phyloP scores from a whole-genome alignment of 2,888 invertebrate species.

The Spilarctia lutea region DNA sequence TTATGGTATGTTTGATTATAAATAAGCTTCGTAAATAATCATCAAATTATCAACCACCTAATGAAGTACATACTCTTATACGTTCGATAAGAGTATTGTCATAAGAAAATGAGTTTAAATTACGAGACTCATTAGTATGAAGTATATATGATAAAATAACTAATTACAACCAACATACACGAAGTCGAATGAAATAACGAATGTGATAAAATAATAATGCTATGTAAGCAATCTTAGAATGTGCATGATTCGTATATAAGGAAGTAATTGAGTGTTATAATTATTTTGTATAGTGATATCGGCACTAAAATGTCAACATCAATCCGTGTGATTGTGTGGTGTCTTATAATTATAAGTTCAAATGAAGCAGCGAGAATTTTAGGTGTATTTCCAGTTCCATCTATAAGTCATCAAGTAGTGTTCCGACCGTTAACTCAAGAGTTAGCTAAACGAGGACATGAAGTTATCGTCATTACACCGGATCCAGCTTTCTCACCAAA shows the following conservation, averaged over 20 bases:
- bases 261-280: background rate
- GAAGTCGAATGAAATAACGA: too few species aligned
- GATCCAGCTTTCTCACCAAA: slow-evolving; percentile 58
- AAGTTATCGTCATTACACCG: slow-evolving; percentile 69
- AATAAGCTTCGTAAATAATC: too few species aligned
- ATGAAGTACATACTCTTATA: too few species aligned
- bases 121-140: too few species aligned
- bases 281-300: background rate
- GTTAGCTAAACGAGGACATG: slow-evolving; percentile 70
- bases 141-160: too few species aligned
- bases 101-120: too few species aligned
- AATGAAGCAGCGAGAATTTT: slow-evolving; percentile 39
- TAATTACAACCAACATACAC: too few species aligned
- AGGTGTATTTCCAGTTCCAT: slow-evolving; percentile 38
- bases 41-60: too few species aligned
- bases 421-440: slow-evolving; percentile 63
- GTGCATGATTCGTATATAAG: slow-evolving; percentile 2
- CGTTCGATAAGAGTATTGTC: too few species aligned
- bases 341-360: slow-evolving; percentile 6
- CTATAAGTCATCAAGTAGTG: slow-evolving; percentile 47
- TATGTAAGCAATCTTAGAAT: too few species aligned
- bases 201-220: too few species aligned
- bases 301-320: slow-evolving; percentile 16
- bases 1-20: too few species aligned
- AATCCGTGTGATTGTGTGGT: slow-evolving; percentile 3